These are phyloP conservation scores for Columba livia DNA, from an alignment of 2,113 vertebrate genomes.

Conservation along the genomic window DNA sequence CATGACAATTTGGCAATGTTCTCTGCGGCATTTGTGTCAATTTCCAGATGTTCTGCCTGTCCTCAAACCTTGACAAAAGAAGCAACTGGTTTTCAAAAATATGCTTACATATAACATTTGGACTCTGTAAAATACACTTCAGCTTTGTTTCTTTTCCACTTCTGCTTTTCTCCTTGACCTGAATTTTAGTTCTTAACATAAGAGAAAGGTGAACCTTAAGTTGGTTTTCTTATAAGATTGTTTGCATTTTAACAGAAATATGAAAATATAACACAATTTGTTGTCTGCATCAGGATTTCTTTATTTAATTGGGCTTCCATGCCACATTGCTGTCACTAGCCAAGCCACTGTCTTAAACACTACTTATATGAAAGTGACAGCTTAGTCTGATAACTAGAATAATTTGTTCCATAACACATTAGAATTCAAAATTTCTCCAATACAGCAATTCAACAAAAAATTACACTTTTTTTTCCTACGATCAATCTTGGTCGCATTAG, in stretches of 20 bases:
- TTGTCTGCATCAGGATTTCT: background rate
- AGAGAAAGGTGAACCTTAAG: background rate
- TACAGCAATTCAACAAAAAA: background rate
- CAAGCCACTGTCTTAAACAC: background rate
- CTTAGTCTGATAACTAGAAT: background rate
- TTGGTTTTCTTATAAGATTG: fast-evolving
- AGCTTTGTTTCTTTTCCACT: background rate
- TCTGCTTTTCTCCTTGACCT: background rate
- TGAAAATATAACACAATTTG: background rate
- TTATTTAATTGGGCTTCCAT: background rate
- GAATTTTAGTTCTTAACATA: background rate
- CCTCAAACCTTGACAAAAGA: background rate
- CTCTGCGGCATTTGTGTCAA: background rate
- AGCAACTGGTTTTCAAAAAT: background rate
- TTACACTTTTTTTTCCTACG: background rate
- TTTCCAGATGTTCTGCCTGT: background rate
- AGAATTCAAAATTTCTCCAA: background rate
- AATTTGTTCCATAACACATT: background rate
- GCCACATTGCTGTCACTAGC: background rate
- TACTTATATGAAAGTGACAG: background rate
- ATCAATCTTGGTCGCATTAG: background rate
- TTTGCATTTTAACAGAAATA: background rate
- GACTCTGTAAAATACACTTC: background rate
- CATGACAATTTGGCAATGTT: background rate
- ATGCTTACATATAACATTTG: background rate